Evolutionary conservation across 2,797 vertebrate species (phyloP), one percentile per base, ranked within the genome.

Genomic region (Paguma larvata): DNA sequence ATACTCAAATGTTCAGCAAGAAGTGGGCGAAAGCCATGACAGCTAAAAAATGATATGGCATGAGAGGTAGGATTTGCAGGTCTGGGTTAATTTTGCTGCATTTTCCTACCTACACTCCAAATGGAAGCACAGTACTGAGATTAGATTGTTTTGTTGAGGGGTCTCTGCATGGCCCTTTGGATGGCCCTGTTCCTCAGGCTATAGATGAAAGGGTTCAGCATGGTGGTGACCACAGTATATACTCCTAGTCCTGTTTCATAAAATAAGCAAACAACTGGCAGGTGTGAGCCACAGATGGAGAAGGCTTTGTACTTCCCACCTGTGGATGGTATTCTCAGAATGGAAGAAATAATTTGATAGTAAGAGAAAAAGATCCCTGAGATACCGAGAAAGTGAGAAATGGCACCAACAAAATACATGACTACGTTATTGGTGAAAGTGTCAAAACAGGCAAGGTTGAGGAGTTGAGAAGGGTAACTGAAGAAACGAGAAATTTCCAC

Each of bases 271-370:
- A 98, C 98, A 21, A 97, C 65, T 23, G 90, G 96, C 13, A 98
- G 89, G 73, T 98, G 97, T 72, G 97, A 98, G 6, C 97, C 88
- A 53, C 97, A 97, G 8, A 96, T 98, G 23, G 97, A 97, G 82
- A 98, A 94, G 73, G 93, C 91, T 93, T 97, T 97, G 25, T 30
- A 53, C n/a, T 84, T 85, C 23, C 86, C 80, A 3, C 84, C 44
- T 21, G 19, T 23, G 14, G 97, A 94, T 0, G 91, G 75, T 4
- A 97, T 72, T 41, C 70, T 89, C 56, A 95, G 30, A 32, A 97
- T 27, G 10, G 91, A 95, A 30, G 46, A 73, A 38, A 94, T 72
- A 23, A 98, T 97, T 6, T 68, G 62, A 4, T 94, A 98, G 30
- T 97, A 98, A 16, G 97, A 97, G 21, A 97, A 79, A 41, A 98